Evolutionary conservation across 2,797 vertebrate genomes (phyloP), one percentile per base, ranked within the genome.

Genomic region (Bradypodion ventrale): DNA sequence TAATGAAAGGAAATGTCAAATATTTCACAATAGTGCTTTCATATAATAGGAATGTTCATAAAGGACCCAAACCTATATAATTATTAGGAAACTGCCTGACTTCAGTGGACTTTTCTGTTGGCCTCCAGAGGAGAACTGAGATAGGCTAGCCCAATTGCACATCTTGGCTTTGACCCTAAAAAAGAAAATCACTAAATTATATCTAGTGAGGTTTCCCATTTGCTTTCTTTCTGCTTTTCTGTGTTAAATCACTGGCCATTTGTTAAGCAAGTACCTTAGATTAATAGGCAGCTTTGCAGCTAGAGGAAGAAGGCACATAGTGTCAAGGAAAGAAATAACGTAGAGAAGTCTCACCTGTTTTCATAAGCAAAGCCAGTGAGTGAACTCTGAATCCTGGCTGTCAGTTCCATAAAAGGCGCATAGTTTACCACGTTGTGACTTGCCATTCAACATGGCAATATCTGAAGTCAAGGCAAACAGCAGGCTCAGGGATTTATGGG

Each of bases 1-100:
- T 80, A 87, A 84, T 70, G 86, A 87, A 87, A 80, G 78, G 73
- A 87, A 84, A 80, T 84, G 82, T 87, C 72, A 87, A 72, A 87
- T 84, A 83, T 84, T 83, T 83, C 59, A 76, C 77, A 75, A 83
- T 56, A 63, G 77, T 76, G 82, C 82, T 84, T 76, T 80, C 82
- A 80, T 87, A 76, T 83, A 80, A 37, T 68, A 87, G 78, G 70
- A 84, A 84, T 80, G 56, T 77, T 84, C 82, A 76, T 84, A 84
- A 87, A 76, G 44, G 73, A 63, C 46, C 69, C 72, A 80, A 84
- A 72, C 35, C 65, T 56, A 25, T 35, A 72, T 62, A 80, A 80
- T 83, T 69, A 80, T 69, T 80, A 77, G 79, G 84, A 82, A 82
- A 69, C 56, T 35, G 52, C 46, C 32, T 70, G 42, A 80, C 78